These are phyloP conservation scores for Aeoliscus strigatus DNA, from an alignment of 2,797 vertebrate genomes.

Conservation along the genomic window DNA sequence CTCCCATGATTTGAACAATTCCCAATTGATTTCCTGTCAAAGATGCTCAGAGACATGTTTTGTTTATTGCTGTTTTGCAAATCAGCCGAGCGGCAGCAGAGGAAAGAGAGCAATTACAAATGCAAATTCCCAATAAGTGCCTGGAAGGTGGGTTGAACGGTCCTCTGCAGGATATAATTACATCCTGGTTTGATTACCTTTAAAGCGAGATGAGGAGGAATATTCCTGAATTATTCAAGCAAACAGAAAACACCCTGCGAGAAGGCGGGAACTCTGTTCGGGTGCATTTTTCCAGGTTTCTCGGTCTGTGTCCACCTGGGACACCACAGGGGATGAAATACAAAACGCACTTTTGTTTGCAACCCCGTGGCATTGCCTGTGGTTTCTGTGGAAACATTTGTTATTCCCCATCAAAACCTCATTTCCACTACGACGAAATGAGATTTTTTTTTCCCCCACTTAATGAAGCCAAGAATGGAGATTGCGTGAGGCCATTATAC, in stretches of 20 bases:
- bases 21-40: constrained; percentile 51
- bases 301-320: constrained; percentile 13
- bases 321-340: constrained; percentile 3
- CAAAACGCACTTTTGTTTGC: constrained; percentile 15
- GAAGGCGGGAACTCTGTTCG: constrained; percentile 22
- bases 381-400: constrained; percentile 24
- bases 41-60: constrained; percentile 55
- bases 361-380: constrained; percentile 6
- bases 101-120: constrained; percentile 64
- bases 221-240: constrained; percentile 61
- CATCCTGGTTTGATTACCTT: constrained; percentile 64
- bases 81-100: constrained; percentile 52
- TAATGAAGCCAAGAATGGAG: constrained; percentile 29
- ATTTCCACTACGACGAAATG: constrained; percentile 18
- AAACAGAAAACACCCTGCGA: constrained; percentile 52
- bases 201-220: constrained; percentile 47
- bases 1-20: constrained; percentile 58
- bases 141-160: constrained; percentile 62
- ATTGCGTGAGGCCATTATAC: too few species aligned
- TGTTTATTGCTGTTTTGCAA: constrained; percentile 65
- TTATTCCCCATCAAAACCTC: constrained; percentile 33
- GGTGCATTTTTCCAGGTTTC: background rate
- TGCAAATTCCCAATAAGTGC: constrained; percentile 66
- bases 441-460: constrained; percentile 7
- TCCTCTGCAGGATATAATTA: constrained; percentile 65